These are phyloP conservation scores for Myxocyprinus asiaticus DNA, from an alignment of 2,113 vertebrate species.

Conservation along the genomic window DNA sequence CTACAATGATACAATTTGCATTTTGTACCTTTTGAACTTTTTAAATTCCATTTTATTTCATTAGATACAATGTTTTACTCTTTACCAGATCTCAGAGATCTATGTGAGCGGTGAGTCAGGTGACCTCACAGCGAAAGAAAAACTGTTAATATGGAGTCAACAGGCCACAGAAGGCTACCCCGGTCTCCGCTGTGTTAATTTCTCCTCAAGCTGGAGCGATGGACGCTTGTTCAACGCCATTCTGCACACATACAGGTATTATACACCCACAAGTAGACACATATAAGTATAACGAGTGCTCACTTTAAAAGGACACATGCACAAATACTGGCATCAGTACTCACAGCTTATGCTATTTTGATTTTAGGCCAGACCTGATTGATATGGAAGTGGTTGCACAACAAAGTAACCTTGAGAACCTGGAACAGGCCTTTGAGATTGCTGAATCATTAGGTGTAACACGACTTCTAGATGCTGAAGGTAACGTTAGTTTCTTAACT, in stretches of 20 bases:
- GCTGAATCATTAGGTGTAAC: conserved; percentile 94
- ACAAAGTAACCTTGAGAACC: conserved; percentile 93
- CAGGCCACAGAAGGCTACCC: conserved; percentile 91
- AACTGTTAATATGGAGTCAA: conserved; percentile 94
- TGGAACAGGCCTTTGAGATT: conserved; percentile 97
- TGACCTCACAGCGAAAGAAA: conserved; percentile 98
- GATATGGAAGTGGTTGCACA: conserved; percentile 91
- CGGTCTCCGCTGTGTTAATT: conserved; percentile 94
- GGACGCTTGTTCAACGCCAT: conserved; percentile 98
- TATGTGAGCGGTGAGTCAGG: conserved; percentile 94
- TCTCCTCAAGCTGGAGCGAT: conserved; percentile 93
- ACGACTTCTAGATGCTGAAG: conserved; percentile 92
- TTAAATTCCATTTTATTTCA: no score
- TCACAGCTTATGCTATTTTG: no score
- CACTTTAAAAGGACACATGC: neutral
- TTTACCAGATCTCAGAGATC: conserved; percentile 92
- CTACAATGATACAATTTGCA: no score
- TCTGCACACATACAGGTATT: conserved; percentile 94
- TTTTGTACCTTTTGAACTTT: no score
- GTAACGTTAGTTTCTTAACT: conserved; percentile 62
- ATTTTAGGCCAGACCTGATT: conserved; percentile 91
- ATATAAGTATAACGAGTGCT: neutral
- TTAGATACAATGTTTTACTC: conserved; percentile 3
- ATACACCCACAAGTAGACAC: neutral
- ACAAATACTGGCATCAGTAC: neutral